Evolutionary conservation across 2,888 invertebrate species (phyloP), one percentile per base, ranked within the genome.

Genomic region (Trisateles emortualis): DNA sequence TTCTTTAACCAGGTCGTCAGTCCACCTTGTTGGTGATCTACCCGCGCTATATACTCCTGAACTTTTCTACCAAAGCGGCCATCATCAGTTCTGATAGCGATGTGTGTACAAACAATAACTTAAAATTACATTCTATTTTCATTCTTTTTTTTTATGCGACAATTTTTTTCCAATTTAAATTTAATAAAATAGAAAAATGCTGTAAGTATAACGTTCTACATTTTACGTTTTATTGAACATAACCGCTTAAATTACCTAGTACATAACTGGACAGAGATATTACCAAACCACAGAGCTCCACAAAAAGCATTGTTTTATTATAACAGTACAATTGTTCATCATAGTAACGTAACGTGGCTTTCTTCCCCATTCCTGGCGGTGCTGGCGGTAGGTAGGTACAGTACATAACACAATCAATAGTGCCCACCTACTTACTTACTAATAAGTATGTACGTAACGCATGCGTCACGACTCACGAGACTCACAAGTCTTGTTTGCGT

Each of bases 391-490:
- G n/a, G n/a, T n/a, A n/a, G n/a, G n/a, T n/a, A 32, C 32, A 4
- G 11, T 19, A 26, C 42, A 48, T 43, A 52, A 68, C 44, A 68
- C 61, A 66, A 61, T 63, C 35, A 47, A 42, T 52, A 35, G 48
- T 45, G 8, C 33, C 8, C 11, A 32, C 26, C 26, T 26, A 33
- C 17, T 29, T 22, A 32, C 35, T 56, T 33, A 47, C 39, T 59
- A 51, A 58, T 58, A 57, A 52, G 53, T 52, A 19, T 9, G 54
- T 41, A 83, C 80, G 78, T 82, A 84, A 84, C 70, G 59, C 54
- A 60, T 76, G 72, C 79, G 81, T 80, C 81, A 80, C 69, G 60
- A 26, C 5, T 26, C 54, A n/a, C n/a, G n/a, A n/a, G n/a, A n/a
- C n/a, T n/a, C n/a, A n/a, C 50, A 38, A 67, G 45, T 44, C 59